phyloP scores from a whole-genome alignment of 2,113 vertebrate genomes.

The Garra rufa region DNA sequence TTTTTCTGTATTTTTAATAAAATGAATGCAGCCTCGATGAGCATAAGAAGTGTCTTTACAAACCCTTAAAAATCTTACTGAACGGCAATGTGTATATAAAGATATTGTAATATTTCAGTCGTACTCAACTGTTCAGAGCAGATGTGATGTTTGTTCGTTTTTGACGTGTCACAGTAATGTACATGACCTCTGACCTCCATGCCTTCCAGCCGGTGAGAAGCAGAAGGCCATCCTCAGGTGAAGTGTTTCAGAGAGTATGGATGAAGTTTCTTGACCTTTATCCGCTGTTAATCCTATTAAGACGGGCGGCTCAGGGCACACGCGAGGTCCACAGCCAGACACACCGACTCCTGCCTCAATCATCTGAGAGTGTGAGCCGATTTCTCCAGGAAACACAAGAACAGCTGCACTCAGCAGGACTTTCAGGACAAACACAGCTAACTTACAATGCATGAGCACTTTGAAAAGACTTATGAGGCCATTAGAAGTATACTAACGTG shows the following conservation, averaged over 20 bases:
- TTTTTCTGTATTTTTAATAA: too few relatives aligned
- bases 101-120: not conserved
- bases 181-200: not conserved
- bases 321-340: conserved; percentile 55
- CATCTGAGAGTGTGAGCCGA: not conserved
- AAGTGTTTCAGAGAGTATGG: not conserved
- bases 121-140: not conserved
- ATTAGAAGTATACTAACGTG: too few relatives aligned
- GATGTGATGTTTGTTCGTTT: not conserved
- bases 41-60: too few relatives aligned
- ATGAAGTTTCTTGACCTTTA: conserved; percentile 64
- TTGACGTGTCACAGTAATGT: not conserved
- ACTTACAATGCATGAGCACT: too few relatives aligned
- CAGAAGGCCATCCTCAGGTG: not conserved
- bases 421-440: too few relatives aligned
- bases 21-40: too few relatives aligned
- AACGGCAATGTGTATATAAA: too few relatives aligned
- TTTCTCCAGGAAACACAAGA: too few relatives aligned
- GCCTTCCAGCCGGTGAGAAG: not conserved
- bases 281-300: conserved; percentile 71
- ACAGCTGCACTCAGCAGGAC: not conserved
- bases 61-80: too few relatives aligned
- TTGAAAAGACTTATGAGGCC: too few relatives aligned
- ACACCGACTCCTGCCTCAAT: conserved; percentile 22
- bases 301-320: conserved; percentile 60